Conservation (phyloP, 2,888 invertebrate species). For the Lottia gigantea region DNA sequence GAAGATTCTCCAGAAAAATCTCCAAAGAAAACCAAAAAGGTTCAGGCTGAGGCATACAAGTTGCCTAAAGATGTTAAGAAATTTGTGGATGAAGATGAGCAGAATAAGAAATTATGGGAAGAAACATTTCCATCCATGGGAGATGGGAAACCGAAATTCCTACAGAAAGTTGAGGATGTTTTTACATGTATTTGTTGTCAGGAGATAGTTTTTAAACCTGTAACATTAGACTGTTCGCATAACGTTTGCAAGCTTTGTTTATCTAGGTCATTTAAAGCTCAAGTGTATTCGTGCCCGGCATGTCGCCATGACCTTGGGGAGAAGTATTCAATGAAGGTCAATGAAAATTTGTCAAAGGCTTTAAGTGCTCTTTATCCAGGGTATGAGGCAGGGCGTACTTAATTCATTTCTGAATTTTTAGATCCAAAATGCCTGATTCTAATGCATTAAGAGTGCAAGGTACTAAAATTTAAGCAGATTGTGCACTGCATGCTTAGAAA, state of each 20-base stretch:
- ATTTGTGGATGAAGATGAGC: slow-evolving; percentile 73
- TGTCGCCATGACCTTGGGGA: slow-evolving; percentile 77
- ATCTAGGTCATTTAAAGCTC: slow-evolving; percentile 76
- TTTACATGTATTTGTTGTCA: slow-evolving; percentile 86
- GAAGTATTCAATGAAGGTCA: slow-evolving; percentile 72
- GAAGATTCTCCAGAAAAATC: slow-evolving; percentile 20
- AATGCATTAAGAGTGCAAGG: no score
- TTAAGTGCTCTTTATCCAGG: slow-evolving; percentile 77
- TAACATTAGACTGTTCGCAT: slow-evolving; percentile 81
- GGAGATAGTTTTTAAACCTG: slow-evolving; percentile 77
- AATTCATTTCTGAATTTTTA: no score
- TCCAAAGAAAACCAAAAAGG: slow-evolving; percentile 54
- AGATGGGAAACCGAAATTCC: slow-evolving; percentile 71
- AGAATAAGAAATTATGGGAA: slow-evolving; percentile 78
- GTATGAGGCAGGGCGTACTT: slow-evolving; percentile 66
- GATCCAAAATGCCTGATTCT: no score
- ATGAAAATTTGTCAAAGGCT: slow-evolving; percentile 73
- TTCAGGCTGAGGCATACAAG: slow-evolving; percentile 58
- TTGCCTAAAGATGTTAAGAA: slow-evolving; percentile 67
- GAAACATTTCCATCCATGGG: slow-evolving; percentile 73
- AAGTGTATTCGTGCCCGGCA: slow-evolving; percentile 76
- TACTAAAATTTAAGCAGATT: no score
- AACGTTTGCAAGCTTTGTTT: slow-evolving; percentile 81
- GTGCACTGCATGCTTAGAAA: no score
- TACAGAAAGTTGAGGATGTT: slow-evolving; percentile 75